phyloP scores from a whole-genome alignment of 2,888 invertebrate genomes.

The Ryuthela nishihirai region DNA sequence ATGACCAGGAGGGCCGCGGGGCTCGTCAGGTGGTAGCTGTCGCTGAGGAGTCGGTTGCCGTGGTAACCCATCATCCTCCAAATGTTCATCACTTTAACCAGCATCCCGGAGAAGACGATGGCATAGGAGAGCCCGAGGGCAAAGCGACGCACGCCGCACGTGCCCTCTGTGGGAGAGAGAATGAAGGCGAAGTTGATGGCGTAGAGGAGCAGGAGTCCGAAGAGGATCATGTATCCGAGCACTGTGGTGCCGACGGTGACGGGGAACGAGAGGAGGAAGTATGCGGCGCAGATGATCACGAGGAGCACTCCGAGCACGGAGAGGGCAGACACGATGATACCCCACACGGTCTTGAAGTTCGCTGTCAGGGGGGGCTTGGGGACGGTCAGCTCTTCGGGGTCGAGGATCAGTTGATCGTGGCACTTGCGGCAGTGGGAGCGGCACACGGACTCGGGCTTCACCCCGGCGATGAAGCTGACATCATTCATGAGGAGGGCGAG shows the following conservation, averaged over 20 bases:
- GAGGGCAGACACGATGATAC: constrained; percentile 47
- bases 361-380: constrained; percentile 41
- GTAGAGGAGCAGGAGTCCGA: constrained; percentile 52
- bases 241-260: constrained; percentile 50
- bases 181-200: constrained; percentile 53
- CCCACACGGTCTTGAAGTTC: constrained; percentile 50
- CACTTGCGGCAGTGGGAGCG: constrained; percentile 39
- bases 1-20: constrained; percentile 50
- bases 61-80: constrained; percentile 47
- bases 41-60: constrained; percentile 41
- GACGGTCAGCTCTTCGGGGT: constrained; percentile 15
- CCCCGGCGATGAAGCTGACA: constrained; percentile 37
- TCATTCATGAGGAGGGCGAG: constrained; percentile 32
- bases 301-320: constrained; percentile 51
- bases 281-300: constrained; percentile 50
- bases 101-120: constrained; percentile 51
- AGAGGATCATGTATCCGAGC: constrained; percentile 52
- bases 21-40: constrained; percentile 46
- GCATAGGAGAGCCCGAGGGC: constrained; percentile 52
- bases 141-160: constrained; percentile 52
- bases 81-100: constrained; percentile 52
- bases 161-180: constrained; percentile 48
- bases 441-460: constrained; percentile 39
- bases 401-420: constrained; percentile 35
- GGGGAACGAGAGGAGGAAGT: constrained; percentile 51